phyloP scores from a whole-genome alignment of 2,888 invertebrate genomes.

The Agonopterix alstromeriana region DNA sequence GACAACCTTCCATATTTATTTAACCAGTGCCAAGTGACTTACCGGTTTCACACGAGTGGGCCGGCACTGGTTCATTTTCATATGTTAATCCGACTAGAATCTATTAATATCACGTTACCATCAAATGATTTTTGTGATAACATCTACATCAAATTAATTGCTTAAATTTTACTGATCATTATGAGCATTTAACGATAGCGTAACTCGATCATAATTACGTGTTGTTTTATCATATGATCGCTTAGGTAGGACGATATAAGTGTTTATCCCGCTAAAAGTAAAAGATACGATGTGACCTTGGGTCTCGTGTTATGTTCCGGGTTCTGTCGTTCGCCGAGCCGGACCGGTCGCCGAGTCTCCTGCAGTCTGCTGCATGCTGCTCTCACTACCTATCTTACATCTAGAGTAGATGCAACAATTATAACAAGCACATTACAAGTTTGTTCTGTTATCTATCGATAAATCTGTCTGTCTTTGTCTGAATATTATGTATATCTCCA shows the following conservation, averaged over 20 bases:
- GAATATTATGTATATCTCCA: too few species aligned
- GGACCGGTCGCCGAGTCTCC: slow-evolving; percentile 45
- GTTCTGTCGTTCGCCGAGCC: slow-evolving; percentile 45
- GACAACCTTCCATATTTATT: slow-evolving; percentile 73
- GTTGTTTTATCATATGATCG: slow-evolving; percentile 1
- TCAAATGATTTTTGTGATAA: slow-evolving; percentile 5
- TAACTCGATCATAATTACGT: background rate
- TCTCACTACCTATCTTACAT: slow-evolving; percentile 18
- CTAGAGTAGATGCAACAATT: background rate
- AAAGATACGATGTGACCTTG: slow-evolving; percentile 62
- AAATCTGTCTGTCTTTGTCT: too few species aligned
- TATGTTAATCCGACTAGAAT: slow-evolving; percentile 52
- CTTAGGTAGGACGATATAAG: slow-evolving; percentile 17
- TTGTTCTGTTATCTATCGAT: too few species aligned
- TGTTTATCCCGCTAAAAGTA: slow-evolving; percentile 41
- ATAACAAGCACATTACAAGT: background rate
- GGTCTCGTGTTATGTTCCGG: slow-evolving; percentile 52
- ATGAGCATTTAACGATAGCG: background rate
- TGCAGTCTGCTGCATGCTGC: slow-evolving; percentile 13
- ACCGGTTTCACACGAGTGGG: slow-evolving; percentile 70
- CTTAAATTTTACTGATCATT: slow-evolving; percentile 1
- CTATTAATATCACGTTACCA: slow-evolving; percentile 30
- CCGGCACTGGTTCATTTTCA: slow-evolving; percentile 53
- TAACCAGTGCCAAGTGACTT: slow-evolving; percentile 54
- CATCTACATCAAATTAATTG: slow-evolving; percentile 4